These are phyloP conservation scores for Scyliorhinus canicula DNA, from an alignment of 2,797 vertebrate genomes.

Conservation along the genomic window DNA sequence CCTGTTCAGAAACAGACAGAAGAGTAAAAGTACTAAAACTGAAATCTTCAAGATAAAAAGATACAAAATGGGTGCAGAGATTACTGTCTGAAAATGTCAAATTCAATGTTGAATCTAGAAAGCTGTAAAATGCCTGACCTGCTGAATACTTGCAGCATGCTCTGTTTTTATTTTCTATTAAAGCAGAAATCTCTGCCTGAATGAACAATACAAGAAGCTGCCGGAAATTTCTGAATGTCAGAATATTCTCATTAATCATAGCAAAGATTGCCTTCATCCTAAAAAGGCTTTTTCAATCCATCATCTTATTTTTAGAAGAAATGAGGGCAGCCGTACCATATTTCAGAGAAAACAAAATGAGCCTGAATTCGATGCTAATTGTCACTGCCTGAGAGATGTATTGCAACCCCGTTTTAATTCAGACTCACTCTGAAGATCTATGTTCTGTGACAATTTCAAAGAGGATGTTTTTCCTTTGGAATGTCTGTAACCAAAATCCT, in stretches of 20 bases:
- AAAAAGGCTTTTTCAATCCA: not conserved
- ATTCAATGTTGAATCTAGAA: not conserved
- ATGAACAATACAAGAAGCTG: not conserved
- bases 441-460: not conserved
- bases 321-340: not conserved
- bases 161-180: not conserved
- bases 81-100: not conserved
- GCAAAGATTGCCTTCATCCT: not conserved
- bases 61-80: not conserved
- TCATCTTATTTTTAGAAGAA: slow-evolving; percentile 21
- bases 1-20: not conserved
- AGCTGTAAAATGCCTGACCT: not conserved
- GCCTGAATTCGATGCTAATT: not conserved
- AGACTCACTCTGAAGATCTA: not conserved
- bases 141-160: not conserved
- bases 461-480: not conserved
- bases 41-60: not conserved
- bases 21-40: not conserved
- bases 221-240: not conserved
- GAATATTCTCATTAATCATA: slow-evolving; percentile 4
- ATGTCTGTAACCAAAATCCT: not conserved
- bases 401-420: not conserved
- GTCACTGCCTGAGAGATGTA: not conserved
- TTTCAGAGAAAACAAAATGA: not conserved
- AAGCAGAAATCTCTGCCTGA: not conserved